Evolutionary conservation across 2,797 vertebrate species (phyloP).

Genomic region (Aldrovandia affinis): DNA sequence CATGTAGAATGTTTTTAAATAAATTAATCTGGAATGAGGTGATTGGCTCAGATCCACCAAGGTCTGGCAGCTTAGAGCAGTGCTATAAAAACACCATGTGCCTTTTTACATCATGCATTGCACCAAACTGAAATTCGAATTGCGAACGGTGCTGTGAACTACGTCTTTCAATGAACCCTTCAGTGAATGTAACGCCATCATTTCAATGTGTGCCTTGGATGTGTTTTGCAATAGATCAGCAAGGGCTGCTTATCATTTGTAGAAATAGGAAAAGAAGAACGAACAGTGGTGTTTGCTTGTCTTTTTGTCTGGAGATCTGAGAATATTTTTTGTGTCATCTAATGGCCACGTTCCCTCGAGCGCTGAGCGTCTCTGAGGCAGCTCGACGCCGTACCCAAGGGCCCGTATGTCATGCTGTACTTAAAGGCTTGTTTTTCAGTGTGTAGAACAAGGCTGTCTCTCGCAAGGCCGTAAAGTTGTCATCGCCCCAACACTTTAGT

Average conservation of each 20-base stretch:
- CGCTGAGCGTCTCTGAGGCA: background rate
- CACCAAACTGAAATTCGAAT: background rate
- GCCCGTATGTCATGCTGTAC: background rate
- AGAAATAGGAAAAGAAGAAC: background rate
- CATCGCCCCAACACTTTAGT: background rate
- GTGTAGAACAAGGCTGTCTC: background rate
- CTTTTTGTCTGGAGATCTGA: background rate
- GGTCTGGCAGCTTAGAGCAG: background rate
- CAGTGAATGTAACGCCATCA: background rate
- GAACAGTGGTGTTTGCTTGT: background rate
- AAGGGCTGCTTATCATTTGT: too few species aligned
- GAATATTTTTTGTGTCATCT: background rate
- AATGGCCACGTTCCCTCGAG: background rate
- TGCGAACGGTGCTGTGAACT: background rate
- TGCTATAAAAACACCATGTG: background rate
- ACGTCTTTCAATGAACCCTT: background rate
- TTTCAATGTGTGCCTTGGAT: background rate
- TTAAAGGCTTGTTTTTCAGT: constrained; percentile 10
- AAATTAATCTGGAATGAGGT: constrained; percentile 29
- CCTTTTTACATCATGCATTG: background rate
- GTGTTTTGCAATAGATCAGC: background rate
- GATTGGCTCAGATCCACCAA: constrained; percentile 38
- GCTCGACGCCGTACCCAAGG: background rate
- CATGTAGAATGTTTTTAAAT: constrained; percentile 30
- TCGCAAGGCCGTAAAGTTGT: constrained; percentile 10